Base-by-base conservation (phyloP, 2,113 vertebrate species). In the Phyllopteryx taeniolatus region DNA sequence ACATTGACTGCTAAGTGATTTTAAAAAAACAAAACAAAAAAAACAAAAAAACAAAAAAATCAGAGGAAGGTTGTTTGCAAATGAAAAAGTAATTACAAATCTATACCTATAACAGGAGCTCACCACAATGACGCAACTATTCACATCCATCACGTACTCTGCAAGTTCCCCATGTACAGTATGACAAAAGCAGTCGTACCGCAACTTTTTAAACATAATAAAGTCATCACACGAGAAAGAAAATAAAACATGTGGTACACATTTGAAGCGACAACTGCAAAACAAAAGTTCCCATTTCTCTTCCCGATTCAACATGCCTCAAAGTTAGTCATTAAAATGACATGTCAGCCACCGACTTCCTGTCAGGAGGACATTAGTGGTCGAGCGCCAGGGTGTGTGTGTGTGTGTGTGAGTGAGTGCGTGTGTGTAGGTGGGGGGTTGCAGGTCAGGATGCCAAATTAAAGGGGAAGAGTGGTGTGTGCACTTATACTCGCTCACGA, bases 381-480 rank as follows among this genome's bases (percentile, higher is more conserved):
- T 88, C 75, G 69, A 82, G 82, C 78, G 80, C 73, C 76, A 11
- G 64, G 69, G 63, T 39, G 17, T 42, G 39, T 19, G 63, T 19
- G 35, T 6, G 42, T 9, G 63, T 42, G 84, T 82, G 87, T 76
- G 68, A 82, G 82, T 76, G 80, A 12, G 64, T 68, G 63, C 20
- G 19, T 43, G 42, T 20, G 63, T 9, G 19, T 7, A 39, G 60
- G 60, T 42, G 19, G 31, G 19, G 68, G 69, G 72, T 67, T 74
- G 75, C 79, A 43, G 67, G 76, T 54, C 78, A 78, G 70, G 74
- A 77, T 72, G 87, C 88, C 85, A 90, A 90, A 90, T 90, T 85
- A 90, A 85, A 90, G 87, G 89, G 87, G 88, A 87, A 70, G 74
- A 78, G 79, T 84, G 74, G 82, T 89, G 87, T 88, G 78, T 83